These are phyloP conservation scores for Talpa occidentalis DNA, from an alignment of 2,113 vertebrate species.

Conservation along the genomic window DNA sequence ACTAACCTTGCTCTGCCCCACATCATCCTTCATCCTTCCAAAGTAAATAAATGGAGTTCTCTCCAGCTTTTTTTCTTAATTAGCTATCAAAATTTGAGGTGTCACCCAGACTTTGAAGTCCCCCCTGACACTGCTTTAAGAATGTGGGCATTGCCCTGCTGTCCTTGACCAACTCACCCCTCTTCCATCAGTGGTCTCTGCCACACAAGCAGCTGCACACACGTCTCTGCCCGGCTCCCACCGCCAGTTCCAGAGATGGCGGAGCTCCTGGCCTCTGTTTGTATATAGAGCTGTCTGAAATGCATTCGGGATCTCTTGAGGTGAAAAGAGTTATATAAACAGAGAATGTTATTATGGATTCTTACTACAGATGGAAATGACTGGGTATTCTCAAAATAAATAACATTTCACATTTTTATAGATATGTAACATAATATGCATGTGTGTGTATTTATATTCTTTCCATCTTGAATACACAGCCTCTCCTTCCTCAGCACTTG, in stretches of 20 bases:
- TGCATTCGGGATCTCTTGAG: slow-evolving; percentile 82
- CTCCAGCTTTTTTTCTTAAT: slow-evolving; percentile 61
- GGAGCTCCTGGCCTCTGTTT: slow-evolving; percentile 79
- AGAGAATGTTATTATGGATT: slow-evolving; percentile 84
- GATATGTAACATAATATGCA: slow-evolving; percentile 84
- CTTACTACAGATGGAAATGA: slow-evolving; percentile 85
- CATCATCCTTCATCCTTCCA: slow-evolving; percentile 53
- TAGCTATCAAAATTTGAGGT: slow-evolving; percentile 70
- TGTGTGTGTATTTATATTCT: slow-evolving; percentile 83
- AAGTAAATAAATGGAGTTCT: slow-evolving; percentile 68
- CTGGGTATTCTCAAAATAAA: slow-evolving; percentile 84
- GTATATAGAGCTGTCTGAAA: slow-evolving; percentile 81
- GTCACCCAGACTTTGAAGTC: slow-evolving; percentile 43
- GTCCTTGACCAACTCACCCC: slow-evolving; percentile 38
- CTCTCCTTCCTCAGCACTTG: slow-evolving; percentile 80
- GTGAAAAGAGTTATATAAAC: slow-evolving; percentile 84
- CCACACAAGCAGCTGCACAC: background rate
- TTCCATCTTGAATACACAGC: slow-evolving; percentile 82
- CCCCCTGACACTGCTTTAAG: slow-evolving; percentile 33
- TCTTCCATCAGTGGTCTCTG: background rate
- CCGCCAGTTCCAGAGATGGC: slow-evolving; percentile 53
- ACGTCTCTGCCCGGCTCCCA: background rate
- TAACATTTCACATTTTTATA: slow-evolving; percentile 85
- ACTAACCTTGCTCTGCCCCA: slow-evolving; percentile 52
- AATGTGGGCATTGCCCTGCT: background rate